A percentile compares a stretch with the other conserved stretches of the same genome.
phyloP scores from a whole-genome alignment of 2,113 vertebrate species.

The Lonchura striata region DNA sequence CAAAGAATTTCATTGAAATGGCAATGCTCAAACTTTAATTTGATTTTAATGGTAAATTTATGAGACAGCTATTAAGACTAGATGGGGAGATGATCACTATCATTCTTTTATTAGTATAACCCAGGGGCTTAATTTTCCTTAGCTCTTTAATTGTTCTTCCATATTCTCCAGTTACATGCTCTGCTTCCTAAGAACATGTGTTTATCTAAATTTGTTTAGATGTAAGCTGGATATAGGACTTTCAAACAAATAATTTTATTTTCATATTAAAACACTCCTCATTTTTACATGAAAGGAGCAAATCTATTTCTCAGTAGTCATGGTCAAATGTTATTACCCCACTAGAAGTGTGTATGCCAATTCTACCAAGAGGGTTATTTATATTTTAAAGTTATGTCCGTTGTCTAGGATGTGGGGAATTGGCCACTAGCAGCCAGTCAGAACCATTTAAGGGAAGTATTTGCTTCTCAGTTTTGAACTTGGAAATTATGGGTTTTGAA shows the following conservation, averaged over 20 bases:
- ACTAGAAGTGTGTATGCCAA: background rate
- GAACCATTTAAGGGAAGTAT: constrained; percentile 26
- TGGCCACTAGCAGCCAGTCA: background rate
- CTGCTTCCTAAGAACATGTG: background rate
- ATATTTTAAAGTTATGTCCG: constrained; percentile 21
- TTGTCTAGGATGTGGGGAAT: constrained; percentile 29
- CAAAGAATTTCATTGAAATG: constrained; percentile 7
- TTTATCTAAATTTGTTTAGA: background rate
- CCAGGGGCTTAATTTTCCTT: background rate
- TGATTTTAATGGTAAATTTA: constrained; percentile 11
- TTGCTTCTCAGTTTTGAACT: constrained; percentile 13
- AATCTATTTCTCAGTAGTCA: background rate
- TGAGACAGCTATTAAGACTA: background rate
- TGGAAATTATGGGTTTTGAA: constrained; percentile 30
- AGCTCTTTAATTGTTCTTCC: background rate
- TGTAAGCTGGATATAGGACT: background rate
- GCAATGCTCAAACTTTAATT: background rate
- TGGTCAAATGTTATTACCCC: background rate
- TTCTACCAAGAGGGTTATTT: background rate
- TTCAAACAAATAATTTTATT: background rate
- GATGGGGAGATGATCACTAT: background rate
- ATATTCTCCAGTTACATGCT: background rate
- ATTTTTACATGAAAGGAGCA: background rate
- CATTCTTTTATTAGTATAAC: background rate
- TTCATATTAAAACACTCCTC: background rate